Percentiles rank a stretch among this genome's conserved stretches.
Evolutionary conservation across 2,113 vertebrate genomes (phyloP).

Genomic region (Balaenoptera acutorostrata): DNA sequence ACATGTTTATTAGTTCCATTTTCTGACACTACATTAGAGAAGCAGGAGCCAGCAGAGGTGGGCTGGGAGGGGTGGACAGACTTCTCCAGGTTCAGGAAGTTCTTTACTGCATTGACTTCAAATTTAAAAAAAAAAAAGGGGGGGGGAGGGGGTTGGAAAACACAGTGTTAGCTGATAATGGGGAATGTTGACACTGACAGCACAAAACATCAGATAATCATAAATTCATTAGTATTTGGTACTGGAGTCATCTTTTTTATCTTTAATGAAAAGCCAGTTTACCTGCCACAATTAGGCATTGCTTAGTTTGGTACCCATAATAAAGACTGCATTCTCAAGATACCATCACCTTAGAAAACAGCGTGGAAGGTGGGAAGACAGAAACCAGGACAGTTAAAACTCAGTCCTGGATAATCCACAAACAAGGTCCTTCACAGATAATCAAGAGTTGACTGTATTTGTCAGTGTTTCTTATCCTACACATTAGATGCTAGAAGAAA

Average conservation of each 20-base stretch:
- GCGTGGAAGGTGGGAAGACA: background rate
- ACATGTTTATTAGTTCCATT: background rate
- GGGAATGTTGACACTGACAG: background rate
- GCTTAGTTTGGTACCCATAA: background rate
- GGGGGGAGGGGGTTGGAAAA: background rate
- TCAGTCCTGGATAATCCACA: slow-evolving; percentile 58
- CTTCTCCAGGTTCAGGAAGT: background rate
- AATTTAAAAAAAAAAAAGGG: background rate
- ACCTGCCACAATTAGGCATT: background rate
- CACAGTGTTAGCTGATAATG: background rate
- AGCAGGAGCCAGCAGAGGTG: background rate
- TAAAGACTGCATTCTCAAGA: background rate
- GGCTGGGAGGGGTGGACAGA: background rate
- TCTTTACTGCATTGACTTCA: background rate
- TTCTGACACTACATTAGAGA: background rate
- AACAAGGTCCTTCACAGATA: slow-evolving; percentile 28
- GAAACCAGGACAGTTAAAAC: slow-evolving; percentile 22
- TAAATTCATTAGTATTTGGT: background rate
- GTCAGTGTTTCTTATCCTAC: background rate
- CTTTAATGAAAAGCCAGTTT: slow-evolving; percentile 22
- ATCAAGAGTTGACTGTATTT: slow-evolving; percentile 62
- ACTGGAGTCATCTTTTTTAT: background rate
- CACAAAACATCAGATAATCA: background rate
- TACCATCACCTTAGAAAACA: background rate
- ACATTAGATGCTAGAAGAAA: background rate